These are phyloP conservation scores for Myopa testacea DNA, from an alignment of 2,888 invertebrate genomes.

Conservation along the genomic window DNA sequence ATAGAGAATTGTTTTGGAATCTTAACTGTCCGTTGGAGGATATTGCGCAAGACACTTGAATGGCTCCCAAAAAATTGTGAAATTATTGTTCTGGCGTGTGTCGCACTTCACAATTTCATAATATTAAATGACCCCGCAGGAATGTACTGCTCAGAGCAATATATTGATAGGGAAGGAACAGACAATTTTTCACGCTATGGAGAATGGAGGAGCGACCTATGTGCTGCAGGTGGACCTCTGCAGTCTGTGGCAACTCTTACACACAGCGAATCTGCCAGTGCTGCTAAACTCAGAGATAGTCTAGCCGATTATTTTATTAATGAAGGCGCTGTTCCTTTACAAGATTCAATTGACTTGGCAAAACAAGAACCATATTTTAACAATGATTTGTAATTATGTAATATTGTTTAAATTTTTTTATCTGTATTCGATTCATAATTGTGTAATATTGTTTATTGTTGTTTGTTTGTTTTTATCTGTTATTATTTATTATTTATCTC, in stretches of 20 bases:
- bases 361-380: not conserved
- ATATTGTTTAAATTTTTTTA: too few relatives aligned
- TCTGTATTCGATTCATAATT: too few relatives aligned
- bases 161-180: not conserved
- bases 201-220: slow-evolving; percentile 9
- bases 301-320: slow-evolving; percentile 22
- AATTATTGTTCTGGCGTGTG: slow-evolving; percentile 26
- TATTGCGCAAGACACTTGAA: slow-evolving; percentile 20
- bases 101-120: slow-evolving; percentile 37
- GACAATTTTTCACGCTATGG: slow-evolving; percentile 4
- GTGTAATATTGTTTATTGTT: too few relatives aligned
- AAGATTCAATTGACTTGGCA: slow-evolving; percentile 8
- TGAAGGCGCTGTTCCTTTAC: slow-evolving; percentile 14
- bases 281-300: slow-evolving; percentile 9
- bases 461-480: too few relatives aligned
- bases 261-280: not conserved
- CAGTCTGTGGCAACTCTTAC: not conserved
- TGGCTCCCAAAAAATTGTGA: slow-evolving; percentile 24
- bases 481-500: too few relatives aligned
- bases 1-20: slow-evolving; percentile 35
- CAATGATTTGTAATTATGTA: not conserved
- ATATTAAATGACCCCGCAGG: slow-evolving; percentile 25
- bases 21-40: slow-evolving; percentile 29
- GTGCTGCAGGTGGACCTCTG: slow-evolving; percentile 13
- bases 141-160: slow-evolving; percentile 26